Conservation (phyloP, 2,113 vertebrate species). For the Pampusana beccarii region DNA sequence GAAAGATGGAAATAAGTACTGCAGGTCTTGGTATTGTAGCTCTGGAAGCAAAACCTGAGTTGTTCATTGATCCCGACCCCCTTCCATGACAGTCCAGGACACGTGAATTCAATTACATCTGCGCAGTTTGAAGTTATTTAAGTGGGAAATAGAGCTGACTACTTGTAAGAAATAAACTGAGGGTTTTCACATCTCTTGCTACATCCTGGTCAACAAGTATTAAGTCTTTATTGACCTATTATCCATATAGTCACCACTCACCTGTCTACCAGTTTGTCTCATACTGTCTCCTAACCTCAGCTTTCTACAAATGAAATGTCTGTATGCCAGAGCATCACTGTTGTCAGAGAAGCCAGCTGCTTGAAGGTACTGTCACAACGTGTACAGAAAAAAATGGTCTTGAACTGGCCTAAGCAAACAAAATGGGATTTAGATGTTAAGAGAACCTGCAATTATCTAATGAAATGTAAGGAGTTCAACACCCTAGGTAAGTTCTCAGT, state of each 20-base stretch:
- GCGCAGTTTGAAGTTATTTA: background rate
- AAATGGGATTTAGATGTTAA: background rate
- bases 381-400: background rate
- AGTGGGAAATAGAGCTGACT: background rate
- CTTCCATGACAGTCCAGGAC: background rate
- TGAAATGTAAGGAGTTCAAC: background rate
- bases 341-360: background rate
- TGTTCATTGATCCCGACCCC: background rate
- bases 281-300: background rate
- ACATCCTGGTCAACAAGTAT: background rate
- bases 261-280: accelerated
- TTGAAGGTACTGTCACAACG: no score
- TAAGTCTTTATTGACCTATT: background rate
- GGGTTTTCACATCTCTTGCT: background rate
- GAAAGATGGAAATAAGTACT: background rate
- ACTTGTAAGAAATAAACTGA: background rate
- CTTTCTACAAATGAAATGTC: background rate
- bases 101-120: background rate
- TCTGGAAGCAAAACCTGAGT: background rate
- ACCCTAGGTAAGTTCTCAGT: background rate
- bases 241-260: background rate
- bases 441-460: background rate
- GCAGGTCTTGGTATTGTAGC: background rate
- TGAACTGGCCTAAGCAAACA: background rate
- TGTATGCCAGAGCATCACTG: background rate